phyloP scores from a whole-genome alignment of 2,113 vertebrate species.

The Oceanodroma tethys region DNA sequence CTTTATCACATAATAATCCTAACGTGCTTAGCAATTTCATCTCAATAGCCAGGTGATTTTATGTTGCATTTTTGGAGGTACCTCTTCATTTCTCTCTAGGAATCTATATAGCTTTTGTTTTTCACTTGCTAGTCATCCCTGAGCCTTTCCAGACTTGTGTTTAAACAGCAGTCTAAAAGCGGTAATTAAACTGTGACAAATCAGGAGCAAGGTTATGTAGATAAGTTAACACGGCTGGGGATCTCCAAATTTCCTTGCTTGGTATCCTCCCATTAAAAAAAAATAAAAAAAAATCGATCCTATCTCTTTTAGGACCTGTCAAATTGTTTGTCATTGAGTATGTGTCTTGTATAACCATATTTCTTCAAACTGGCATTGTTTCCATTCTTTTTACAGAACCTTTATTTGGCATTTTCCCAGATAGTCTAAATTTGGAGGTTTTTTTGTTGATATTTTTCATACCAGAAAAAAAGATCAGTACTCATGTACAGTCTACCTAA shows the following conservation, averaged over 20 bases:
- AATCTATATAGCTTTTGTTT: background rate
- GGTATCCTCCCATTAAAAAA: background rate
- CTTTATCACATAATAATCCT: background rate
- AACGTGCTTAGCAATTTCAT: background rate
- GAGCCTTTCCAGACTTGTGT: background rate
- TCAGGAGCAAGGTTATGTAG: background rate
- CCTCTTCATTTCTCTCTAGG: background rate
- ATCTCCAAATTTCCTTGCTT: background rate
- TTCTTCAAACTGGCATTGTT: background rate
- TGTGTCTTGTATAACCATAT: background rate
- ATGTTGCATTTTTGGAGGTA: background rate
- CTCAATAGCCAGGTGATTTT: background rate
- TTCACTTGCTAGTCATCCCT: background rate
- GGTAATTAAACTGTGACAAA: background rate
- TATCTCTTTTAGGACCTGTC: background rate
- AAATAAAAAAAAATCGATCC: background rate
- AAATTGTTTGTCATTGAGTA: background rate
- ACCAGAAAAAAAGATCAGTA: background rate
- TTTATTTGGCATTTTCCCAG: background rate
- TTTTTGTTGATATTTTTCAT: background rate
- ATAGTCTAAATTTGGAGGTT: background rate
- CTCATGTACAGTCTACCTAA: background rate
- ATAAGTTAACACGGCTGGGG: background rate
- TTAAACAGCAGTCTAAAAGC: background rate
- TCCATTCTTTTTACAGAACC: background rate